A percentile compares a stretch with the other conserved stretches of the same genome.
These are phyloP conservation scores for Agrilus planipennis DNA, from an alignment of 1,140 invertebrate genomes.

Conservation along the genomic window DNA sequence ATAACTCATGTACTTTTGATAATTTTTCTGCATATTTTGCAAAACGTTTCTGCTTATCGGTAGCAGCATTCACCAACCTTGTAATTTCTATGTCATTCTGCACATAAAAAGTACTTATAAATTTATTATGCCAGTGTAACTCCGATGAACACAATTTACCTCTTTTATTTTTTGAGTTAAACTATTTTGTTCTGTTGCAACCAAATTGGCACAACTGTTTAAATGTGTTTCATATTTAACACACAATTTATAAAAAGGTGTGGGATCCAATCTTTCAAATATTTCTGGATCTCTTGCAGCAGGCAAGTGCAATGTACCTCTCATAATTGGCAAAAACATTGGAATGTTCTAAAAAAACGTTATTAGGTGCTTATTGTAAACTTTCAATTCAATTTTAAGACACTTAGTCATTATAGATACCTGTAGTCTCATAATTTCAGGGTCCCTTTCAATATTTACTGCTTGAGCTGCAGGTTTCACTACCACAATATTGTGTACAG, in stretches of 20 bases:
- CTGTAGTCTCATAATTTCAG: slow-evolving; percentile 64
- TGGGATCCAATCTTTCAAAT: slow-evolving; percentile 62
- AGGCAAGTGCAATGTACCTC: slow-evolving; percentile 75
- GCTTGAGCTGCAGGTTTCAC: slow-evolving; percentile 53
- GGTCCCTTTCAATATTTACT: slow-evolving; percentile 58
- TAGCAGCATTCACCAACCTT: slow-evolving; percentile 47
- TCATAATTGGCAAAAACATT: slow-evolving; percentile 85
- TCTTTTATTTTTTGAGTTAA: slow-evolving; percentile 62
- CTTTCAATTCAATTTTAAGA: not conserved
- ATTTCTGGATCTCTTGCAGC: slow-evolving; percentile 78
- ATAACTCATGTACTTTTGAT: slow-evolving; percentile 63
- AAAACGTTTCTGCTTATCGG: slow-evolving; percentile 73
- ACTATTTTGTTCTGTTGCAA: slow-evolving; percentile 60
- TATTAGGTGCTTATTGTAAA: not conserved
- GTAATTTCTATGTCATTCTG: slow-evolving; percentile 63
- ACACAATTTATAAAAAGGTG: slow-evolving; percentile 48
- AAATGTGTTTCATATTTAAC: slow-evolving; percentile 66
- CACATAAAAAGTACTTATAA: slow-evolving; percentile 13
- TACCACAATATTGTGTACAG: slow-evolving; percentile 66
- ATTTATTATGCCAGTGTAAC: slow-evolving; percentile 2
- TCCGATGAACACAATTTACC: slow-evolving; percentile 36
- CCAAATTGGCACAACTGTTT: slow-evolving; percentile 53
- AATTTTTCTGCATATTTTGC: slow-evolving; percentile 75
- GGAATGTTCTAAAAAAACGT: slow-evolving; percentile 56
- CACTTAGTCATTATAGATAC: slow-evolving; percentile 30